Percentiles rank a stretch among this genome's conserved stretches.
Conservation (phyloP, 2,797 vertebrate genomes). For the Zalophus californianus region DNA sequence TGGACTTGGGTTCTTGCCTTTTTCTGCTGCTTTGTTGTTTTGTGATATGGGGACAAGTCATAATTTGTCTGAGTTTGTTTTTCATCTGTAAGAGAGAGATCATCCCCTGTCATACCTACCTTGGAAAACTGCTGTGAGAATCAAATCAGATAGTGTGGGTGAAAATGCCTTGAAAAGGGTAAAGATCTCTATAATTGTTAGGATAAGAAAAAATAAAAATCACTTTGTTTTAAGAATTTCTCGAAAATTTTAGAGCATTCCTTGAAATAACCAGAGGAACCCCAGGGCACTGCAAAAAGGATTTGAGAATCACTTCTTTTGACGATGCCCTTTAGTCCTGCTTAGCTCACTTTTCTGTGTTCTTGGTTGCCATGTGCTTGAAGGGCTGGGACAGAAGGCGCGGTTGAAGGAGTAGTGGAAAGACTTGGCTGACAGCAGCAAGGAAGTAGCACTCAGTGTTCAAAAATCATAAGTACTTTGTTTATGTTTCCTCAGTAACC, state of each 20-base stretch:
- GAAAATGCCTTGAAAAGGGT: background rate
- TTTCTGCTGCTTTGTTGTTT: background rate
- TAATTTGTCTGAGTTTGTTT: background rate
- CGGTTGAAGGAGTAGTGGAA: constrained; percentile 28
- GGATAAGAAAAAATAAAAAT: background rate
- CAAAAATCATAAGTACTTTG: background rate
- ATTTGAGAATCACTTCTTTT: constrained; percentile 41
- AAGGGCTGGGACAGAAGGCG: constrained; percentile 4
- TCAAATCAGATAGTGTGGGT: background rate
- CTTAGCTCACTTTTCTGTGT: background rate
- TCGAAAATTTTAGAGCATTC: constrained; percentile 1
- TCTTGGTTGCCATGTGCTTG: background rate
- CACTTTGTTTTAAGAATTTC: constrained; percentile 56
- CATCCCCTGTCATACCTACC: background rate
- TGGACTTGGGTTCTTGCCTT: background rate
- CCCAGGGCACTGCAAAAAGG: background rate
- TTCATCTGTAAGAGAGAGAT: background rate
- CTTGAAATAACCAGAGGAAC: constrained; percentile 50
- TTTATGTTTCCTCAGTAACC: background rate
- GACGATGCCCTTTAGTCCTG: constrained; percentile 43
- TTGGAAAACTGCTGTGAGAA: background rate
- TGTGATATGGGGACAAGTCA: background rate
- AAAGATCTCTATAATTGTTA: background rate
- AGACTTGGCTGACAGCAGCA: background rate
- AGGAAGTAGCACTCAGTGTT: background rate